Base-by-base conservation (phyloP, 2,888 invertebrate genomes). In the Gymnosoma rotundatum region DNA sequence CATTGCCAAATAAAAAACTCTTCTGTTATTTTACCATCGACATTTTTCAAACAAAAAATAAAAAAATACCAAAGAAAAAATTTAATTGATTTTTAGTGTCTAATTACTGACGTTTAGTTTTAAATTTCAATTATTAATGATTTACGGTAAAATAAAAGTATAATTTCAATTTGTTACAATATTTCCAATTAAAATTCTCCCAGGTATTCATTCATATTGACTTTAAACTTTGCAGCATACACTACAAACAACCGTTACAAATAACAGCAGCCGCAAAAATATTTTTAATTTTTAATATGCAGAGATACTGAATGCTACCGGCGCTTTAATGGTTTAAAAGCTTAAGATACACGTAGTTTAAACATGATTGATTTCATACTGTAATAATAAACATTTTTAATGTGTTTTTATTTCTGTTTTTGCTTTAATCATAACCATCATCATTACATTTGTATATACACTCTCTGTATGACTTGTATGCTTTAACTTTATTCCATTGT, bases 291-390 rank as follows among this genome's bases (percentile, higher is more conserved):
- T 12, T 66, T 36, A 18, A 56, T 36, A 52, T 36, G 9, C 18
- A n/a, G 21, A n/a, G 9, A 32, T 10, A 21, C 16, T 20, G 25
- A 56, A 48, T 54, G 52, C 18, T 67, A 69, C 52, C 36, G 48
- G 21, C 18, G 60, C 25, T 38, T 16, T 48, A 42, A 45, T 73
- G 63, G 25, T 18, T 32, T 56, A 38, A 54, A 7, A 45, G 56
- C 25, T 74, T 21, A 6, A 67, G 50, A 36, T 63, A 78, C 70
- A 78, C 63, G 78, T 63, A 56, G 16, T 63, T 78, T 42, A 42
- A 54, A 78, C 38, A 70, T 56, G 70, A 70, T 78, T 63, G 70
- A 78, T 78, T 78, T 78, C 70, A 70, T 70, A 63, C 70, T 32
- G 69, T 54, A 69, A 78, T 54, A 78, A 69, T 70, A 42, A 52